Percentiles rank a stretch among this genome's conserved stretches.
Conservation (phyloP, 2,888 invertebrate species). For the Norana najaformis region DNA sequence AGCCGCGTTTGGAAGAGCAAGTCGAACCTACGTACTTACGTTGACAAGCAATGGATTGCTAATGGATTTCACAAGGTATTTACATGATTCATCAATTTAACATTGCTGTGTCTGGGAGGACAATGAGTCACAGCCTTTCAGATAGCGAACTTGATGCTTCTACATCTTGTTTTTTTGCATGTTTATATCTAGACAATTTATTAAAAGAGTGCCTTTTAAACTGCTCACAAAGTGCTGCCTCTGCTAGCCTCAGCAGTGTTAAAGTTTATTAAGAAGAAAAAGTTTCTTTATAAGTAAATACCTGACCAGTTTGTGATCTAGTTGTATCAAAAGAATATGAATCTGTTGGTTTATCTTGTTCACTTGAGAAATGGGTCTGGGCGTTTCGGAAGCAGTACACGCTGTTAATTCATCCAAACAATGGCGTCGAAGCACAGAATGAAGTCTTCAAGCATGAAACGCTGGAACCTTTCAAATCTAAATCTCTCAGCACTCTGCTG, state of each 20-base stretch:
- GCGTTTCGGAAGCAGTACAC: conserved; percentile 16
- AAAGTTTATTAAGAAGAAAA: too few species aligned
- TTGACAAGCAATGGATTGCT: conserved; percentile 20
- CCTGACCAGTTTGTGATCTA: too few species aligned
- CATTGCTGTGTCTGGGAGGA: too few species aligned
- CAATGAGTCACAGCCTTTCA: too few species aligned
- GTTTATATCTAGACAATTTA: too few species aligned
- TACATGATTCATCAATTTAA: too few species aligned
- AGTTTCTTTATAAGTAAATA: too few species aligned
- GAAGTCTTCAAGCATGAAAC: conserved; percentile 18
- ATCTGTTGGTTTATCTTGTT: background rate
- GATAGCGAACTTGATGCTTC: too few species aligned
- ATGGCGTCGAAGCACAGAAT: conserved; percentile 27
- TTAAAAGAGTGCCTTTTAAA: too few species aligned
- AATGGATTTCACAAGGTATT: conserved; percentile 14
- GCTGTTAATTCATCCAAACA: conserved; percentile 24
- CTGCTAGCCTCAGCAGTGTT: too few species aligned
- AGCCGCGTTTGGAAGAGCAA: conserved; percentile 21
- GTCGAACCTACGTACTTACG: conserved; percentile 19
- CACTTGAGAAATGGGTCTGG: conserved; percentile 29
- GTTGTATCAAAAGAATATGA: background rate
- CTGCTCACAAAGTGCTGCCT: too few species aligned
- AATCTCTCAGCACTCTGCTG: conserved; percentile 22
- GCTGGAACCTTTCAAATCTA: conserved; percentile 17
- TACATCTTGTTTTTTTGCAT: too few species aligned